Evolutionary conservation across 2,888 invertebrate genomes (phyloP), one percentile per base, ranked within the genome.

Genomic region (Mylabris sibirica): DNA sequence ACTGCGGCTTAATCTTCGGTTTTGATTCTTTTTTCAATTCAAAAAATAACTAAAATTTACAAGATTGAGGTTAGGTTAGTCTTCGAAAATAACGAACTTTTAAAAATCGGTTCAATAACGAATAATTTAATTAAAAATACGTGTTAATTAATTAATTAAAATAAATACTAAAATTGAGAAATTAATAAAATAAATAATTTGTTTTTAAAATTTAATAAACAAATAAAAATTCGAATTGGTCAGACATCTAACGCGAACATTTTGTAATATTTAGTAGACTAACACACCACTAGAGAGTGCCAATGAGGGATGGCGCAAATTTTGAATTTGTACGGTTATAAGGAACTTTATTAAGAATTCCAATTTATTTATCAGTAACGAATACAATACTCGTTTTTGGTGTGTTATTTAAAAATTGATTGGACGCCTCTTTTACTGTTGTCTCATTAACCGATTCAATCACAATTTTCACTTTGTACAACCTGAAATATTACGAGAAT

Each of bases 381-480:
- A 64, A 59, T 22, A 82, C 80, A 62, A 83, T 72, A 72, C 63
- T 74, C 30, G 77, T 76, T 65, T 76, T 68, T 14, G 84, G 84
- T 17, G 83, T 69, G 63, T 81, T 75, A 70, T 82, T 77, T 67
- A 84, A 77, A 72, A 88, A 83, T 79, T 81, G 84, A 20, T 80
- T 75, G 75, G 82, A 84, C 1, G 86, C 88, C 68, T 74, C 75
- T 22, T 74, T 77, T 5, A 84, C 84, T 41, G 82, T 79, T 17
- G 77, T 69, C 74, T 84, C 78, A 71, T 78, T 78, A 17, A 80
- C 81, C 30, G 88, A 87, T 72, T 88, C 87, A 66, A 88, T 83
- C 12, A 87, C 88, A 6, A 88, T 79, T 75, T 86, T 85, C 8
- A 86, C 86, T 79, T 86, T 86, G 72, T 87, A 87, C 60, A 80